Base-by-base conservation (phyloP, 2,888 invertebrate species). In the Melanophora roralis region DNA sequence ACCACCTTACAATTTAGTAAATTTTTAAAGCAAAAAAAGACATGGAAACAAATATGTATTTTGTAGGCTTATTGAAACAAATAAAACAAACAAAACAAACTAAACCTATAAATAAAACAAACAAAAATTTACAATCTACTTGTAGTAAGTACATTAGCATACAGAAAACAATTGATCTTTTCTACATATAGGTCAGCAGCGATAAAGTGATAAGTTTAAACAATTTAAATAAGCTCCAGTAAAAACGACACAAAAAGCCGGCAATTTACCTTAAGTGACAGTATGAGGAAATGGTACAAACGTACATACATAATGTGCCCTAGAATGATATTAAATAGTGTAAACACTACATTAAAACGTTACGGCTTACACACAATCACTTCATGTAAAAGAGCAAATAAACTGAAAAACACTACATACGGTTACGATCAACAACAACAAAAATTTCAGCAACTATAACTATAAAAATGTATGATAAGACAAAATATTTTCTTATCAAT, bases 401-500 rank as follows among this genome's bases (percentile, higher is more conserved):
- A n/a, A n/a, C n/a, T n/a, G n/a, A n/a, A n/a, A 9, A 68, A 23
- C 27, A 40, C 12, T 38, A 32, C 27, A 65, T 60, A 51, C 3
- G 21, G 43, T 27, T 45, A 27, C 38, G 8, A 45, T 47, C 23
- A 27, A 72, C 7, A 72, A 19, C 23, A 57, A 49, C 45, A 38
- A 73, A 78, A 65, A 51, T 62, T 64, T n/a, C 16, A 64, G 36
- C 14, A 34, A 57, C 9, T 38, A 16, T 5, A 72, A 36, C 51
- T 27, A 51, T n/a, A n/a, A 53, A 16, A 55, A 12, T 7, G 16
- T 57, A 21, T 16, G 59, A 78, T 59, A 65, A 60, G 47, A 73
- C 64, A 34, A 38, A 32, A 75, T 27, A 74, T 72, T 45, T n/a
- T 47, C 53, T 80, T 76, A 73, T 80, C 80, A 80, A 57, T 45